Evolutionary conservation across 2,888 invertebrate species (phyloP).

Genomic region (Tillus elongatus): DNA sequence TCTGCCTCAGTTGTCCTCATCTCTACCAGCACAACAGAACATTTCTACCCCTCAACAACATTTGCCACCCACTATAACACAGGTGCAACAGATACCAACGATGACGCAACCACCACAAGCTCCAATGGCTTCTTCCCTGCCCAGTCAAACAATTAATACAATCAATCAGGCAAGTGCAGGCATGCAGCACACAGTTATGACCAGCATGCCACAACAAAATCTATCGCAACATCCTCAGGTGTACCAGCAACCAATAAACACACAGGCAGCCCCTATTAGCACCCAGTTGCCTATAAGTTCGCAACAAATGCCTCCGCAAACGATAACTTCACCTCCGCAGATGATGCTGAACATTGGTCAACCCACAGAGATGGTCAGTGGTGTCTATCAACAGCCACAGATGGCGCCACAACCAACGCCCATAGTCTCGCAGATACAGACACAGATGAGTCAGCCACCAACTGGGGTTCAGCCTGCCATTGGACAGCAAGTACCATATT

Average conservation of each 20-base stretch:
- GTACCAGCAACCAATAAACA: neutral
- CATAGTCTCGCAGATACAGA: too few relatives aligned
- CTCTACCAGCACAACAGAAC: conserved; percentile 5
- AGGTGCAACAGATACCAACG: neutral
- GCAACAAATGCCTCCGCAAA: conserved; percentile 23
- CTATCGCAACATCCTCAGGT: neutral
- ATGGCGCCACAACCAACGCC: neutral
- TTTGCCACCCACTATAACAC: too few relatives aligned
- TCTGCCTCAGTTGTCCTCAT: neutral
- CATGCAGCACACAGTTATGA: conserved; percentile 4
- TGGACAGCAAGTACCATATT: neutral
- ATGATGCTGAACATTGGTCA: conserved; percentile 22
- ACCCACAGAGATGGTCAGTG: conserved; percentile 12
- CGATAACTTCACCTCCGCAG: conserved; percentile 25
- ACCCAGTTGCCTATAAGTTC: neutral
- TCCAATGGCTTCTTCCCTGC: neutral
- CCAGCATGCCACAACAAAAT: conserved; percentile 1
- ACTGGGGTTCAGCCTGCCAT: neutral
- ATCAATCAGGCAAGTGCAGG: neutral
- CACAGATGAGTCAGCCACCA: neutral
- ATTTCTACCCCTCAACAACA: neutral
- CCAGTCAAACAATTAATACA: neutral
- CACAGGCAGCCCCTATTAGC: conserved; percentile 6
- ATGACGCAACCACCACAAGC: neutral
- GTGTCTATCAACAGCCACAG: neutral